Evolutionary conservation across 2,113 vertebrate species (phyloP).

Genomic region (Myotis yumanensis): DNA sequence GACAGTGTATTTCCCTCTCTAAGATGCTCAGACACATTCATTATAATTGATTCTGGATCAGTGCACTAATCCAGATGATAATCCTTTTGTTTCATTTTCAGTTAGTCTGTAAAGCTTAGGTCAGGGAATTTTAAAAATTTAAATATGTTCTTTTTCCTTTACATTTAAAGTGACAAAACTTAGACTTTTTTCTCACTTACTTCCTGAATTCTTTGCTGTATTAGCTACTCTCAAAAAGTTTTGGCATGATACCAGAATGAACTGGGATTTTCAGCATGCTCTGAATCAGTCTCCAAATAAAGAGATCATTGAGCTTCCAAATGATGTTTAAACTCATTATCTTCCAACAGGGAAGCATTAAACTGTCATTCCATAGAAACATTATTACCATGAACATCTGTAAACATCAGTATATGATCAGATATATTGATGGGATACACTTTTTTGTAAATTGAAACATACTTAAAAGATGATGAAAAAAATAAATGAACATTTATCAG

Average conservation of each 20-base stretch:
- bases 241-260: constrained; percentile 58
- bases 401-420: constrained; percentile 43
- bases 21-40: background rate
- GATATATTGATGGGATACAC: constrained; percentile 41
- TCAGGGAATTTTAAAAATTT: background rate
- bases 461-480: constrained; percentile 58
- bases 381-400: constrained; percentile 71
- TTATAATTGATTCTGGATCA: constrained; percentile 40
- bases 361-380: constrained; percentile 56
- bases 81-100: constrained; percentile 36
- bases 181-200: constrained; percentile 25
- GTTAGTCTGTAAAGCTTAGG: background rate
- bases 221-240: constrained; percentile 20
- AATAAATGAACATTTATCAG: constrained; percentile 66
- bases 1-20: background rate
- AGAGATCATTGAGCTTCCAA: constrained; percentile 72
- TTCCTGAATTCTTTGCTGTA: constrained; percentile 5
- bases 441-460: constrained; percentile 50
- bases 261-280: background rate
- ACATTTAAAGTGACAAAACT: constrained; percentile 16
- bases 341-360: constrained; percentile 59
- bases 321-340: constrained; percentile 71
- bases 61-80: constrained; percentile 20
- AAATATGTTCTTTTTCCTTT: constrained; percentile 19
- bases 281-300: constrained; percentile 56